Evolutionary conservation across 2,797 vertebrate genomes (phyloP).

Genomic region (Crossoptilon crossoptilon): DNA sequence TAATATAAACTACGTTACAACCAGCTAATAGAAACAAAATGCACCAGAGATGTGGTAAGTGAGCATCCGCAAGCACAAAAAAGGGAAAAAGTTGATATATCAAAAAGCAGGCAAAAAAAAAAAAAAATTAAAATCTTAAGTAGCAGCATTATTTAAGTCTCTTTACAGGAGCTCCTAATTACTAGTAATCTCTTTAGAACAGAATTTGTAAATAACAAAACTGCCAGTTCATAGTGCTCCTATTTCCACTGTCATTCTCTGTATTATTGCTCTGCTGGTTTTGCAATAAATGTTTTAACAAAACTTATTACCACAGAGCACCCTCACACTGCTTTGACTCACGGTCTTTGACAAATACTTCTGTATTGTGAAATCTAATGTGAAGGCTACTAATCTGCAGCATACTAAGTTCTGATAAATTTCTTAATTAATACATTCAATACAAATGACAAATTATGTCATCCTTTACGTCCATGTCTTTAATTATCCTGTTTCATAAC

Average conservation of each 20-base stretch:
- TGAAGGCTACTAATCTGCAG: conserved; percentile 9
- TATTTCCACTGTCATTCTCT: background rate
- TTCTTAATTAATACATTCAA: conserved; percentile 52
- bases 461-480: conserved; percentile 45
- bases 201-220: background rate
- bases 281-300: background rate
- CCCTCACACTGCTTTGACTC: background rate
- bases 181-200: background rate
- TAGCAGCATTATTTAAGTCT: background rate
- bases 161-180: background rate
- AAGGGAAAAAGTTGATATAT: background rate
- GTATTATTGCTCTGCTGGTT: background rate
- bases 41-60: background rate
- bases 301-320: background rate
- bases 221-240: background rate
- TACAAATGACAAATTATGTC: conserved; percentile 59
- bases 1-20: background rate
- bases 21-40: background rate
- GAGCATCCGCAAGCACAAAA: background rate
- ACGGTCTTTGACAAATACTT: background rate
- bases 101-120: background rate
- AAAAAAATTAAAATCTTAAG: background rate
- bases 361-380: conserved; percentile 27
- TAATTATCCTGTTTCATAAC: conserved; percentile 58
- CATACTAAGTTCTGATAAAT: conserved; percentile 40